phyloP scores from a whole-genome alignment of 2,888 invertebrate genomes.

The Acronicta aceris region DNA sequence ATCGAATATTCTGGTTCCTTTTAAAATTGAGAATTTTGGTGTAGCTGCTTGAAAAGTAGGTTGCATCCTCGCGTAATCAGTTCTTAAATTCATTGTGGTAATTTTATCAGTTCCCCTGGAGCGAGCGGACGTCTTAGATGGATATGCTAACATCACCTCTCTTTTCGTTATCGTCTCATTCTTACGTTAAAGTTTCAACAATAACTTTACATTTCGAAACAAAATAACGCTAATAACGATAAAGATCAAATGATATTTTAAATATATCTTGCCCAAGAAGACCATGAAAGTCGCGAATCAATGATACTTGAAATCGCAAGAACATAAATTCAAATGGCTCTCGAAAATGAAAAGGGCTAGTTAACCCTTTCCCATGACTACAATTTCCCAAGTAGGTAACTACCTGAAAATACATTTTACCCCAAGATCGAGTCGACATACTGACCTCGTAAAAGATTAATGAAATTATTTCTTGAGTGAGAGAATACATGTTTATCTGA shows the following conservation, averaged over 20 bases:
- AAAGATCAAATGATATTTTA: too few species aligned
- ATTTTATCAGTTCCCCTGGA: conserved; percentile 64
- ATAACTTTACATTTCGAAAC: not conserved
- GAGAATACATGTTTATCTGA: not conserved
- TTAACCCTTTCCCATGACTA: not conserved
- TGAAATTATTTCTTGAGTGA: conserved; percentile 17
- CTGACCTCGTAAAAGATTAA: conserved; percentile 46
- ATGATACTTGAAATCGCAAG: conserved; percentile 24
- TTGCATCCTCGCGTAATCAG: conserved; percentile 61
- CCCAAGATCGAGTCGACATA: conserved; percentile 3
- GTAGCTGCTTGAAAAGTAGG: conserved; percentile 25
- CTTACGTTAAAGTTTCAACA: conserved; percentile 2
- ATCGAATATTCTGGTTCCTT: conserved; percentile 34
- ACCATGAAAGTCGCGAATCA: conserved; percentile 7
- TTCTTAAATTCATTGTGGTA: conserved; percentile 70
- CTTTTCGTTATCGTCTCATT: not conserved
- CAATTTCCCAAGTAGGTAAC: conserved; percentile 4
- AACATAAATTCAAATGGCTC: conserved; percentile 12
- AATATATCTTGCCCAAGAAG: too few species aligned
- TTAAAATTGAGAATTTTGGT: conserved; percentile 61
- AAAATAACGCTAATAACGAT: not conserved
- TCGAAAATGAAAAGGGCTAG: conserved; percentile 7
- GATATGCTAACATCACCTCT: conserved; percentile 1
- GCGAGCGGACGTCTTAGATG: conserved; percentile 10
- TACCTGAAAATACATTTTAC: not conserved